Base-by-base conservation (phyloP, 1,140 invertebrate species). In the Listronotus oregonensis region DNA sequence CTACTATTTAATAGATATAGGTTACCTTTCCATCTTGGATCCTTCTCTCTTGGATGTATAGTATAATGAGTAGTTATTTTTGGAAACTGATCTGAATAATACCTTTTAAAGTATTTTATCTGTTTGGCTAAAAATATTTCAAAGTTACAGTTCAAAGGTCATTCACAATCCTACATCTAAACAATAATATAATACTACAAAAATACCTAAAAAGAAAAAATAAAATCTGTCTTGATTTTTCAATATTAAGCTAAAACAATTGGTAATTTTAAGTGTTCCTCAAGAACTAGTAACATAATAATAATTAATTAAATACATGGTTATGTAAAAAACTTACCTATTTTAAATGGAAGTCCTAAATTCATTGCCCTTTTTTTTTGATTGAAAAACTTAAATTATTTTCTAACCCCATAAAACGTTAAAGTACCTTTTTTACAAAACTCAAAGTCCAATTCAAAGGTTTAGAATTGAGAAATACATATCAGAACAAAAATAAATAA, bases 11-110 rank as follows among this genome's bases (percentile, higher is more conserved):
- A n/a, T n/a, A n/a, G n/a, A n/a, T n/a, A n/a, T 39, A 50, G 64
- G 34, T 79, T 82, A 94, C 94, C 95, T 89, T 96, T 95, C 97
- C 97, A 99, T 88, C 97, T 84, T 79, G 89, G 84, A 85, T 99
- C 97, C 49, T 87, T 90, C 75, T 98, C 95, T 76, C 97, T 85
- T 4, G 96, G 92, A 73, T 91, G 79, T 52, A 98, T 83, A 0
- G 96, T 95, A 77, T 99, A 98, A 84, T 99, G 97, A 47, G 97
- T 99, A 7, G 98, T 99, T 69, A 97, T 95, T 84, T n/a, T 92
- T 47, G 89, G 90, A 80, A 86, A 88, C 58, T 83, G 79, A 67
- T 87, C 84, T 0, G 86, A 77, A 61, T 71, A 74, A 64, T 55
- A 68, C 60, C 71, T 64, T 52, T 15, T 58, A 32, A 65, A 50